Base-by-base conservation (phyloP, 2,797 vertebrate species). In the Hapalemur alaotrensis region DNA sequence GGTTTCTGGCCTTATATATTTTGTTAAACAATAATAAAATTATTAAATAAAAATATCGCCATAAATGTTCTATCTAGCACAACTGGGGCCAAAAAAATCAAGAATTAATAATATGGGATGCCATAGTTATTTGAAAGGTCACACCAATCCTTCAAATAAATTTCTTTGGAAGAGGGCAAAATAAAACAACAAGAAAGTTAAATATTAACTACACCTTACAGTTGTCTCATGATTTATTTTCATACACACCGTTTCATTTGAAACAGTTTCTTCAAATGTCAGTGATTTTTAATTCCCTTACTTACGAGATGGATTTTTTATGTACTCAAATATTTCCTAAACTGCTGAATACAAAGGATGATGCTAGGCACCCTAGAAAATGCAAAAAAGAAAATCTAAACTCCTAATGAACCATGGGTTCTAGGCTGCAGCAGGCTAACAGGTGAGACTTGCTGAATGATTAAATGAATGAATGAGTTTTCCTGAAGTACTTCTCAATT, bases 281-380 rank as follows among this genome's bases (percentile, higher is more conserved):
- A 91, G 57, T 89, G 30, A 63, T 54, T 93, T 95, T 93, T 88
- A 76, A 18, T 80, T 92, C 41, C 48, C n/a, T 79, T 46, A 59
- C 1, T 46, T 38, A 87, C 48, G 12, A 52, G n/a, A 63, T 38
- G 12, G 25, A 82, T 89, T 67, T n/a, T 89, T 59, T 23, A 70
- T 93, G 76, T 95, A 95, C n/a, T 95, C 76, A 95, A 86, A 30
- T 83, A 95, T 73, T 92, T 80, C 46, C 82, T 32, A 69, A 96
- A 92, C 46, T 88, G 17, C 72, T 84, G 2, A 17, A 63, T 20
- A 57, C 14, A 97, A 87, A 72, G 54, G 14, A 70, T 32, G 48
- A 50, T 1, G 23, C 38, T 20, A 90, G 32, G 20, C 25, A 89
- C 38, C 17, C 9, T 73, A 73, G 65, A 82, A 20, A 80, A 76